Conservation (phyloP, 2,888 invertebrate genomes). For the Cybosia mesomella region DNA sequence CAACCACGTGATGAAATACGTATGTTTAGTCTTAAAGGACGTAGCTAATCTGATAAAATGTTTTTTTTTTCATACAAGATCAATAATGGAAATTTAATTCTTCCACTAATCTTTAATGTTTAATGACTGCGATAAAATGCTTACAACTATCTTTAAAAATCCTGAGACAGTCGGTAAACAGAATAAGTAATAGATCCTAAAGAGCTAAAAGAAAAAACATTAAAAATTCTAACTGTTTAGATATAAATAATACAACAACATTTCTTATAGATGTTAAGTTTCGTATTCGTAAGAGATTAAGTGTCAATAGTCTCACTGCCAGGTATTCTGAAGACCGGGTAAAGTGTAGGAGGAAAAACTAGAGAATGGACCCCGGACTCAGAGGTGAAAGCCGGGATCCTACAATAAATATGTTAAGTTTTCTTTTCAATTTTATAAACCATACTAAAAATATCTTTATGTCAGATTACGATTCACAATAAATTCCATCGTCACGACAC, state of each 20-base stretch:
- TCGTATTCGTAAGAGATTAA: no score
- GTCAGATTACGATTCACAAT: background rate
- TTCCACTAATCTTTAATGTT: no score
- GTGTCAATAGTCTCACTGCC: background rate
- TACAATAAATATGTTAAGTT: background rate
- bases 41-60: background rate
- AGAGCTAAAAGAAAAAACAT: no score
- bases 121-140: no score
- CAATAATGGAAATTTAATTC: background rate
- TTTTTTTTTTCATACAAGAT: background rate
- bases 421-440: background rate
- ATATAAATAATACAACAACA: no score
- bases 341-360: no score
- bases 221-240: no score
- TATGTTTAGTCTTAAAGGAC: background rate
- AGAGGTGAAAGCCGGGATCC: background rate
- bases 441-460: background rate
- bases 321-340: no score
- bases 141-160: background rate
- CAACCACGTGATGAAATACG: background rate
- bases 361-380: no score
- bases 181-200: no score
- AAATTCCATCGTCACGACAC: background rate
- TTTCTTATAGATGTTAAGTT: no score
- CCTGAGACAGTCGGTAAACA: background rate